Evolutionary conservation across 1,140 invertebrate genomes (phyloP), one percentile per base, ranked within the genome.

Genomic region (Leptonema lineaticorne): DNA sequence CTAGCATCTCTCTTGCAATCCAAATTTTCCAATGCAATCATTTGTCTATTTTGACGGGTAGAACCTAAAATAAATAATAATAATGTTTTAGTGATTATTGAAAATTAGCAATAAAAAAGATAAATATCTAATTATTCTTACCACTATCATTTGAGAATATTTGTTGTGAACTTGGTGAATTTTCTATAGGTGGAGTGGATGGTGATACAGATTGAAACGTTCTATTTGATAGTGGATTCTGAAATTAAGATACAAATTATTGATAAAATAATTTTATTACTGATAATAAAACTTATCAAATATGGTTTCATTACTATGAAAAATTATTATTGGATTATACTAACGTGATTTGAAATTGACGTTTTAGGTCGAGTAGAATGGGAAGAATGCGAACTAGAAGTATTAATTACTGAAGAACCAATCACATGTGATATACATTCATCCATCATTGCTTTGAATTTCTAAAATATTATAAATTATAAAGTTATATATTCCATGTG

Each of bases 371-470:
- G 37, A 28, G 48, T 67, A 14, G 65, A 72, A 14, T 74, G 74
- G 1, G 67, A 74, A 1, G 50, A 26, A 41, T 4, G 16, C 74
- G 77, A 67, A 74, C 75, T 29, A 74, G 76, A 58, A 73, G 75
- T 26, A 50, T 73, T 67, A 64, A 18, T 46, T 7, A 63, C 60
- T 0, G 78, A 78, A 1, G 79, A 81, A 8, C 92, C 92, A 70
- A 94, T 87, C 26, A 95, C 89, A 80, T 94, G 90, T 1, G 87
- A 88, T 46, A 94, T 89, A 74, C 92, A 94, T 11, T 85, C 82
- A 76, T 91, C 89, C 81, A 92, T 91, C 33, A 81, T 81, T 7
- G 80, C 76, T 75, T 92, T 92, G 14, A 92, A 76, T 65, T 89
- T 84, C 80, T 87, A 75, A 37, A 67, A n/a, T n/a, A n/a, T 63